Evolutionary conservation across 2,113 vertebrate species (phyloP).

Genomic region (Channa argus): DNA sequence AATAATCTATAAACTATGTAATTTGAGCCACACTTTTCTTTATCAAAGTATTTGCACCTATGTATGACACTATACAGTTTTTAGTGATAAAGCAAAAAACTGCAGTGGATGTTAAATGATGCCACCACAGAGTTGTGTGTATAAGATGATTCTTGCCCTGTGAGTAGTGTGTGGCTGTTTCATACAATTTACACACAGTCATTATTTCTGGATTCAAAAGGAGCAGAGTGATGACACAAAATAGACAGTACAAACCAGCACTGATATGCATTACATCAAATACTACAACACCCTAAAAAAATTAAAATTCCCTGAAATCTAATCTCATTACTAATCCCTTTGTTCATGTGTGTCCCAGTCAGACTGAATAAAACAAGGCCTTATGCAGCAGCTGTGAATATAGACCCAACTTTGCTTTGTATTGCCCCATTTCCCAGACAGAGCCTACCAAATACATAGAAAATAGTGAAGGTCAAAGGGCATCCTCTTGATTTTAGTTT

Average conservation of each 20-base stretch:
- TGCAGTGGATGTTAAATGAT: background rate
- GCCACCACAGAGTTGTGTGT: background rate
- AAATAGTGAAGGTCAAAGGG: constrained; percentile 5
- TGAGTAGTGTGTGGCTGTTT: background rate
- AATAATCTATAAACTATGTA: background rate
- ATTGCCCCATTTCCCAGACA: background rate
- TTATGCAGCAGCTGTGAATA: no score
- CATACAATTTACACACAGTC: background rate
- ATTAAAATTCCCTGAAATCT: no score
- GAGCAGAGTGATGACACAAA: background rate
- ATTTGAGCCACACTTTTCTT: background rate
- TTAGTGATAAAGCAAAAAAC: background rate
- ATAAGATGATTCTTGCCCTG: background rate
- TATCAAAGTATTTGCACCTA: background rate
- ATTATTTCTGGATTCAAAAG: background rate
- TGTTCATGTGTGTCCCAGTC: no score
- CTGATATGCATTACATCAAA: background rate
- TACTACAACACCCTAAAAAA: no score
- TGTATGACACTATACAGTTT: background rate
- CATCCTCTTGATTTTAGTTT: background rate
- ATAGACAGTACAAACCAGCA: background rate
- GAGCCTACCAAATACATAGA: background rate
- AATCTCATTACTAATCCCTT: no score
- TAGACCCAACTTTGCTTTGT: background rate
- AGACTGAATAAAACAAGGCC: no score